Conservation (phyloP, 2,888 invertebrate genomes). For the Pandemis heparana region DNA sequence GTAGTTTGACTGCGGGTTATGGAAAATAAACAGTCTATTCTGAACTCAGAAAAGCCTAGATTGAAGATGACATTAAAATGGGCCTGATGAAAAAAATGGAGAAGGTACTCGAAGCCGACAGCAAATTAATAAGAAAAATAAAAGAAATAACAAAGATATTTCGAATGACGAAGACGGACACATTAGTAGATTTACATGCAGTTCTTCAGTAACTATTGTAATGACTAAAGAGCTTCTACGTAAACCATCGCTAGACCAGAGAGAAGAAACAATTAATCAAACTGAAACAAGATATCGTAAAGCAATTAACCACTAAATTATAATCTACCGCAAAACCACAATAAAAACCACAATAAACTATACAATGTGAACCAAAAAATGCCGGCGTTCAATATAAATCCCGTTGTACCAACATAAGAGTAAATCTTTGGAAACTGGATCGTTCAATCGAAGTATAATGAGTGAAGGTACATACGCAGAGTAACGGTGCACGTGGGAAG, state of each 20-base stretch:
- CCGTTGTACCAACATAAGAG: slow-evolving; percentile 22
- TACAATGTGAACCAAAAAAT: slow-evolving; percentile 19
- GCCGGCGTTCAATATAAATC: slow-evolving; percentile 14
- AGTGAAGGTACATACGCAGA: slow-evolving; percentile 31
- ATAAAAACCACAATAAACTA: slow-evolving; percentile 7
- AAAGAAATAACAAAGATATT: no score
- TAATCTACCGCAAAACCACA: not conserved
- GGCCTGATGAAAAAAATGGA: no score
- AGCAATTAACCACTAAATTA: not conserved
- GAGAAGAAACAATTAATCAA: not conserved
- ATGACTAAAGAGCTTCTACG: no score
- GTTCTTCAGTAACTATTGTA: no score
- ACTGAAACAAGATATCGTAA: not conserved
- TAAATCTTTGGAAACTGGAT: slow-evolving; percentile 29
- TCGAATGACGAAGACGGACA: no score
- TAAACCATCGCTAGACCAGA: not conserved
- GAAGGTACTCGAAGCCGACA: no score
- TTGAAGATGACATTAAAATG: no score
- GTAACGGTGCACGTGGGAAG: slow-evolving; percentile 36
- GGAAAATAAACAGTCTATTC: no score
- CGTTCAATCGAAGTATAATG: slow-evolving; percentile 27
- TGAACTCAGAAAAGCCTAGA: no score
- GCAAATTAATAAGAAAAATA: no score
- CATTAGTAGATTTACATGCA: no score
- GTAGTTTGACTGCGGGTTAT: no score